phyloP scores from a whole-genome alignment of 2,888 invertebrate genomes.

The Nomada ferruginata region DNA sequence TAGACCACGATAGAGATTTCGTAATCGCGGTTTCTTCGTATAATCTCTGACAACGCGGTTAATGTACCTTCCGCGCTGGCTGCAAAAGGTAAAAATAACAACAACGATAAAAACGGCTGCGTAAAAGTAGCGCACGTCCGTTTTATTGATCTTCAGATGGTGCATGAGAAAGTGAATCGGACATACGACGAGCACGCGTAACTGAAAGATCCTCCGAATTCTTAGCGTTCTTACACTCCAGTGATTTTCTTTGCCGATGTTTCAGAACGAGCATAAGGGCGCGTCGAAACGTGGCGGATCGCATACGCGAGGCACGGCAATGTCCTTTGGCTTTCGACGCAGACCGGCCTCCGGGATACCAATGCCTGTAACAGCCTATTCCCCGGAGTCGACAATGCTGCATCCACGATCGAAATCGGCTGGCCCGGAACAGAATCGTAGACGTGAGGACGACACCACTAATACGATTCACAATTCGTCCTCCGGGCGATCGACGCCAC shows the following conservation, averaged over 20 bases:
- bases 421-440: conserved; percentile 84
- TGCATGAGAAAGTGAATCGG: background rate
- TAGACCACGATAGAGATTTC: background rate
- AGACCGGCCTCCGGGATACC: conserved; percentile 86
- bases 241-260: conserved; percentile 17
- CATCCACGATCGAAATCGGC: conserved; percentile 84
- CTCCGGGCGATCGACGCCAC: conserved; percentile 88
- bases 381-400: conserved; percentile 74
- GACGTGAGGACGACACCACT: conserved; percentile 82
- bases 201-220: conserved; percentile 21
- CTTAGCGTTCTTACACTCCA: conserved; percentile 2
- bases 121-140: conserved; percentile 12
- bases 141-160: conserved; percentile 26
- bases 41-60: background rate
- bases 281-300: conserved; percentile 86
- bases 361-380: conserved; percentile 74
- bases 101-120: background rate
- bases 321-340: conserved; percentile 93
- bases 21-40: background rate
- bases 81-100: conserved; percentile 25
- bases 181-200: background rate
- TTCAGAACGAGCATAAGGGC: conserved; percentile 88
- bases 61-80: background rate
- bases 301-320: conserved; percentile 90
- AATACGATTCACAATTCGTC: conserved; percentile 77